phyloP scores from a whole-genome alignment of 1,140 invertebrate species.

The Delia radicum region DNA sequence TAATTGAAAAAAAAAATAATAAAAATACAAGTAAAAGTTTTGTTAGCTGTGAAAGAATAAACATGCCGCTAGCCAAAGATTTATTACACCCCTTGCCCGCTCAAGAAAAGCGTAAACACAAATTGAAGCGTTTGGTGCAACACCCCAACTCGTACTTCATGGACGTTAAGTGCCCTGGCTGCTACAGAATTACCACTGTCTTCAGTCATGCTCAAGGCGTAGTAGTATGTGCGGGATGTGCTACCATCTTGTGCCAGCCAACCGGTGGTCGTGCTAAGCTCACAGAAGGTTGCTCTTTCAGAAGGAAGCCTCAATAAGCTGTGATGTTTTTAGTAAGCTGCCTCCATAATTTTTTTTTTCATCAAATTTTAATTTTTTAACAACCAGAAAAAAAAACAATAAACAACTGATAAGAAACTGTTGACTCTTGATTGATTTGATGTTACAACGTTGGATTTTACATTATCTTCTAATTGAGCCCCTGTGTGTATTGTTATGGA shows the following conservation, averaged over 20 bases:
- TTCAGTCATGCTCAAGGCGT: conserved; percentile 99
- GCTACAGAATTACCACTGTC: conserved; percentile 98
- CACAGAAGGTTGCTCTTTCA: conserved; percentile 96
- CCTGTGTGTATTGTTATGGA: too few relatives aligned
- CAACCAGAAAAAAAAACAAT: conserved; percentile 40
- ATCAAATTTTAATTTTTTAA: conserved; percentile 51
- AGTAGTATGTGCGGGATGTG: conserved; percentile 97
- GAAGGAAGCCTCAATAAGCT: conserved; percentile 87
- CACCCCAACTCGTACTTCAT: conserved; percentile 99
- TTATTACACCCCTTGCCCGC: conserved; percentile 91
- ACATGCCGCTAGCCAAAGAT: conserved; percentile 82
- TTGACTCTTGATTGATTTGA: not conserved
- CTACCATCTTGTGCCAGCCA: conserved; percentile 96
- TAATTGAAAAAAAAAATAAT: too few relatives aligned
- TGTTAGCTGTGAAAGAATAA: conserved; percentile 56
- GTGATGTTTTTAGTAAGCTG: conserved; percentile 15
- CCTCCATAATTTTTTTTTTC: conserved; percentile 31
- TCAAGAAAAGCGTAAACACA: conserved; percentile 94
- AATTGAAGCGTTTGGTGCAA: conserved; percentile 95
- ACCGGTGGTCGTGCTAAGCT: conserved; percentile 97
- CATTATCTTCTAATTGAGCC: too few relatives aligned
- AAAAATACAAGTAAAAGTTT: too few relatives aligned
- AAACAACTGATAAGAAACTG: not conserved
- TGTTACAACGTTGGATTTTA: not conserved
- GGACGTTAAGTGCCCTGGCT: conserved; percentile 99